These are phyloP conservation scores for crab-eating macaque (Macaca fascicularis) DNA, from an alignment of 2,113 vertebrate genomes.

Conservation along the genomic window T2T-MFA8v1.1 NC_088391.1:40073001-40073500, in stretches of 20 bases:
- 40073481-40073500: not conserved
- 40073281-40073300: not conserved
- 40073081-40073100: slow-evolving; percentile 42
- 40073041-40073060: slow-evolving; percentile 47
- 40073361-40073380: not conserved
- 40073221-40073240: not conserved
- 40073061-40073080: not conserved
- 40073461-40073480: not conserved
- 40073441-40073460: not conserved
- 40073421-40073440: not conserved
- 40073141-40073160: not conserved
- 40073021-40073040: slow-evolving; percentile 23
- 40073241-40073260: not conserved
- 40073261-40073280: not conserved
- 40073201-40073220: not conserved
- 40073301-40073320: not conserved
- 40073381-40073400: not conserved
- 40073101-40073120: not conserved
- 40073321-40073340: not conserved
- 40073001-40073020: slow-evolving; percentile 28
- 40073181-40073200: not conserved
- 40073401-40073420: not conserved
- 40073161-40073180: slow-evolving; percentile 16
- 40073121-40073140: slow-evolving; percentile 45
- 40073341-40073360: not conserved